phyloP scores from a whole-genome alignment of 2,797 vertebrate species.

The Notolabrus celidotus region DNA sequence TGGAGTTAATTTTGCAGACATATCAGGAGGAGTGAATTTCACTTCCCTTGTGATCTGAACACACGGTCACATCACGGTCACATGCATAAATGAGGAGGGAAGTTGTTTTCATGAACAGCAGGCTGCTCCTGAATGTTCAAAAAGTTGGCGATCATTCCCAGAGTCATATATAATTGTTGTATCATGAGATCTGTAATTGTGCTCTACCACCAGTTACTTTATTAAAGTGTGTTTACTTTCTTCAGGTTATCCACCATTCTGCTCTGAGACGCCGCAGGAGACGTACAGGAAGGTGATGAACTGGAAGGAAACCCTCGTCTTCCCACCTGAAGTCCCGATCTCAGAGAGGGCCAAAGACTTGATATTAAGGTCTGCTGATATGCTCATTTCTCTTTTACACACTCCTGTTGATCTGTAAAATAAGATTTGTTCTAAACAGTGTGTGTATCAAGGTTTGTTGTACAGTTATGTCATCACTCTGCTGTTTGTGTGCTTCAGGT shows the following conservation, averaged over 20 bases:
- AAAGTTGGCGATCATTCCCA: no score
- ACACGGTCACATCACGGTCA: no score
- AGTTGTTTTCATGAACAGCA: no score
- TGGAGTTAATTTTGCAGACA: no score
- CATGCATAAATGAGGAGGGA: no score
- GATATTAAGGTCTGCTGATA: slow-evolving; percentile 89
- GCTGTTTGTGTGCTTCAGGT: slow-evolving; percentile 81
- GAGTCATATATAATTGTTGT: no score
- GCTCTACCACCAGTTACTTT: neutral
- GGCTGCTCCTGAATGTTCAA: no score
- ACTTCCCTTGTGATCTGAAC: no score
- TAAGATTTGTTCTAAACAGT: neutral
- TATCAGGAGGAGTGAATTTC: no score
- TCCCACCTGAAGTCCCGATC: slow-evolving; percentile 98
- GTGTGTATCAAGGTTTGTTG: neutral
- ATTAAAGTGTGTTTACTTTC: neutral
- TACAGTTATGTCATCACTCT: neutral
- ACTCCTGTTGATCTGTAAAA: neutral
- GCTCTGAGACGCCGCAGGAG: slow-evolving; percentile 98
- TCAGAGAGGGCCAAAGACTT: slow-evolving; percentile 97
- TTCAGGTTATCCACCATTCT: slow-evolving; percentile 97
- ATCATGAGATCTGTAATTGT: no score
- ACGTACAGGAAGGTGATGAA: slow-evolving; percentile 99
- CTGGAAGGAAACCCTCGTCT: slow-evolving; percentile 97
- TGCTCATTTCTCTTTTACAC: neutral